These are phyloP conservation scores for Kradibia gibbosae DNA, from an alignment of 1,140 invertebrate genomes.

Conservation along the genomic window DNA sequence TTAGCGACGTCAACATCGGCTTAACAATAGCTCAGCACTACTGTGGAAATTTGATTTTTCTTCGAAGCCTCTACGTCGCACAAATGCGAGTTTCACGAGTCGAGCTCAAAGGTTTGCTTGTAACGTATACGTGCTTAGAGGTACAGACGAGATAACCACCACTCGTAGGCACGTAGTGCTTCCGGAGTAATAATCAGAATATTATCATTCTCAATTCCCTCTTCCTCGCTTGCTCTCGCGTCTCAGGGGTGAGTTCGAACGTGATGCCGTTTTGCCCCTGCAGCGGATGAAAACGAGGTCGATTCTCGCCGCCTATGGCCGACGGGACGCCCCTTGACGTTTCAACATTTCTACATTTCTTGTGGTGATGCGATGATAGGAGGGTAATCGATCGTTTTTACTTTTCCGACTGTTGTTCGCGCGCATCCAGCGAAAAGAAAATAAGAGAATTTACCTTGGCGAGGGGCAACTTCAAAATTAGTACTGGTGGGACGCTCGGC, in stretches of 20 bases:
- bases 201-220: neutral
- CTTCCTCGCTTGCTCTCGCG: neutral
- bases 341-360: no score
- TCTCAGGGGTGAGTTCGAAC: no score
- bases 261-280: neutral
- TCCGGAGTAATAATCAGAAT: neutral
- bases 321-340: neutral
- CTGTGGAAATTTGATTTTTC: neutral
- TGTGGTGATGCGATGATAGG: no score
- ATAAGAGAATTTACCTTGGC: no score
- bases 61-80: neutral
- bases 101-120: neutral
- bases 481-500: neutral
- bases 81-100: neutral
- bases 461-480: neutral
- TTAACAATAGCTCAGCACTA: neutral
- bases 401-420: no score
- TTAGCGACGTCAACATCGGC: neutral
- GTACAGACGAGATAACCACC: neutral
- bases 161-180: neutral
- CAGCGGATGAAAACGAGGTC: neutral
- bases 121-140: neutral
- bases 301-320: neutral
- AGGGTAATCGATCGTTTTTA: no score
- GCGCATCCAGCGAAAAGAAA: no score